A percentile compares a stretch with the other conserved stretches of the same genome.
These are phyloP conservation scores for Rhabdomys dilectus DNA, from an alignment of 2,113 vertebrate genomes.

Conservation along the genomic window DNA sequence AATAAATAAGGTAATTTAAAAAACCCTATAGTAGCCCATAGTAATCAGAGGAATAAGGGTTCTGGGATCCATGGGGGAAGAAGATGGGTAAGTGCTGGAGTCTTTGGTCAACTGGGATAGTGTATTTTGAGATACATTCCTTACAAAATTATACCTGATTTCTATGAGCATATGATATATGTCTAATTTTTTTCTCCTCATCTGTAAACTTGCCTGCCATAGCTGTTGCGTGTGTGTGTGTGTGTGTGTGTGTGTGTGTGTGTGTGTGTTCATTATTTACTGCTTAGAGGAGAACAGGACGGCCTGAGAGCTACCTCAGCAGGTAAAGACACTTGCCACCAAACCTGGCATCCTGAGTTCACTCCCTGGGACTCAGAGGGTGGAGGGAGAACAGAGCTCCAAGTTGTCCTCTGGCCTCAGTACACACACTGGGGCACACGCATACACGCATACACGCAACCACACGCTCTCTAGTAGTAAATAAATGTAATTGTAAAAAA, in stretches of 20 bases:
- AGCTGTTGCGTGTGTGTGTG: background rate
- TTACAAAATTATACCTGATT: slow-evolving; percentile 29
- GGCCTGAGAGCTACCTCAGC: background rate
- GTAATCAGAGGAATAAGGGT: background rate
- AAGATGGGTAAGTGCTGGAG: background rate
- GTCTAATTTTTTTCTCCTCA: background rate
- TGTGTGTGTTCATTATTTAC: background rate
- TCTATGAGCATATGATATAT: background rate
- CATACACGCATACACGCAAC: background rate
- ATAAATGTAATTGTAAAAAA: background rate
- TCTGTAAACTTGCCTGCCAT: background rate
- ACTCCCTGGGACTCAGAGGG: too few species aligned
- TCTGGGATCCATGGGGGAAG: background rate
- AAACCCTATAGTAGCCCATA: background rate
- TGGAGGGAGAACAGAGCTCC: background rate
- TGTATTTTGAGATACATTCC: slow-evolving; percentile 24
- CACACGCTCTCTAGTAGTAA: background rate
- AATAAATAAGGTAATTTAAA: too few species aligned
- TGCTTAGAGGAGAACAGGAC: background rate
- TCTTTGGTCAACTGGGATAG: background rate
- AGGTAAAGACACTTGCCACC: background rate
- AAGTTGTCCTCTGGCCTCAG: background rate
- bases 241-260: background rate
- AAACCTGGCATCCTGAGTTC: background rate
- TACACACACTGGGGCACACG: background rate